phyloP scores from a whole-genome alignment of 2,888 invertebrate species.

The Aporophyla lueneburgensis region DNA sequence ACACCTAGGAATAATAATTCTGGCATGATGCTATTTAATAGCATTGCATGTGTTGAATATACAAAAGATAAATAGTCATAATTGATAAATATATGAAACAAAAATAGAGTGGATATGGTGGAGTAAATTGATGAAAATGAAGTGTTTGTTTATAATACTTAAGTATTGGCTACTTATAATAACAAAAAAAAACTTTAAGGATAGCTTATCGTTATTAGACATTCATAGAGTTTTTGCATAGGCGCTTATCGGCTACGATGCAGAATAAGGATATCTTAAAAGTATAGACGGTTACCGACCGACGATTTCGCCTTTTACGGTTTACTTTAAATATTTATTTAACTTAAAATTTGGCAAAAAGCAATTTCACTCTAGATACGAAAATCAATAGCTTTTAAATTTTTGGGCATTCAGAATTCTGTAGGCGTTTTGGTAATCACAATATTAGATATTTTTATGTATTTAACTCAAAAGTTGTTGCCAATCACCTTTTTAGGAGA shows the following conservation, averaged over 20 bases:
- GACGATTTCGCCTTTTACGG: background rate
- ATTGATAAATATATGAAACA: background rate
- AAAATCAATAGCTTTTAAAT: constrained; percentile 17
- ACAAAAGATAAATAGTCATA: background rate
- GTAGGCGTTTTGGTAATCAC: constrained; percentile 28
- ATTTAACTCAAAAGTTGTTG: background rate
- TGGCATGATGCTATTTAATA: background rate
- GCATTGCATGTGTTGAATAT: background rate
- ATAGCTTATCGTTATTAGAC: no score
- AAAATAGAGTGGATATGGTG: no score
- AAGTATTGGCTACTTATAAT: background rate
- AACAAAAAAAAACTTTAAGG: background rate
- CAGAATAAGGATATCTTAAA: constrained; percentile 33
- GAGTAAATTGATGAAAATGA: background rate
- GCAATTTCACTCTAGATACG: constrained; percentile 6
- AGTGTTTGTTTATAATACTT: background rate
- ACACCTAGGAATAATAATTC: background rate
- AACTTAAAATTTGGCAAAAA: constrained; percentile 23
- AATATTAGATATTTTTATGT: constrained; percentile 4
- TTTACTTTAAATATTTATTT: constrained; percentile 26
- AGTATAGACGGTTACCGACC: background rate
- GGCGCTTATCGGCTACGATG: background rate
- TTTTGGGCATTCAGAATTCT: constrained; percentile 15
- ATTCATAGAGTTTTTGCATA: background rate
- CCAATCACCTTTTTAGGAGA: constrained; percentile 4